Evolutionary conservation across 2,888 invertebrate species (phyloP), one percentile per base, ranked within the genome.

Genomic region (Agapetus fuscipes): DNA sequence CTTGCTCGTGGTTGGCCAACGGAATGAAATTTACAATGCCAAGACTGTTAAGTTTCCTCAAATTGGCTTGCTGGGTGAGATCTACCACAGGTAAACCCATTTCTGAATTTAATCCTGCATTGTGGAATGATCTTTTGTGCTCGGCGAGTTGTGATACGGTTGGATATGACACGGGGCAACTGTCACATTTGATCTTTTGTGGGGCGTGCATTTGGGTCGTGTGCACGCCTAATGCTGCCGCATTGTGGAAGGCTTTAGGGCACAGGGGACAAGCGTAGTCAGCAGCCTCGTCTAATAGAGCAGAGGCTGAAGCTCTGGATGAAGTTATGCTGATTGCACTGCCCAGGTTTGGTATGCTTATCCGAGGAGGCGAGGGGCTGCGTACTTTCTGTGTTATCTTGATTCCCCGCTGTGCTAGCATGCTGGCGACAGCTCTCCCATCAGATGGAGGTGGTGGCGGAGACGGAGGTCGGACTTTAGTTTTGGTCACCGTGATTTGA

Each of bases 11-110:
- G 49, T 78, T 77, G 2, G 79, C 78, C 44, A 84, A 55, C 1
- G 84, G 83, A 51, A 85, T 83, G 59, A 78, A 83, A 61, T 78
- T 80, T 53, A 76, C 75, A 46, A 84, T 80, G 28, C 84, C 84
- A 52, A 83, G 62, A 53, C 60, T 71, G 46, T 74, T 70, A 9
- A 84, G 62, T 49, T 78, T 71, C 50, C 73, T 72, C 34, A 82
- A 59, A 15, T 78, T 74, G 10, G 78, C 76, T 7, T 79, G 77
- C 42, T 80, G 77, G 31, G 79, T 78, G 16, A 84, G 56, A 53
- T 84, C 83, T 0, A 84, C 78, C 1, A 84, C 74, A 0, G 84
- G 85, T 50, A 84, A 61, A 0, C 82, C 83, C 40, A 84, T 60
- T 52, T 84, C 83, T 41, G 64, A 62, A 2, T 64, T 58, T 2